Percentiles rank a stretch among this genome's conserved stretches.
phyloP scores from a whole-genome alignment of 2,888 invertebrate genomes.

The Galerucella nymphaeae region DNA sequence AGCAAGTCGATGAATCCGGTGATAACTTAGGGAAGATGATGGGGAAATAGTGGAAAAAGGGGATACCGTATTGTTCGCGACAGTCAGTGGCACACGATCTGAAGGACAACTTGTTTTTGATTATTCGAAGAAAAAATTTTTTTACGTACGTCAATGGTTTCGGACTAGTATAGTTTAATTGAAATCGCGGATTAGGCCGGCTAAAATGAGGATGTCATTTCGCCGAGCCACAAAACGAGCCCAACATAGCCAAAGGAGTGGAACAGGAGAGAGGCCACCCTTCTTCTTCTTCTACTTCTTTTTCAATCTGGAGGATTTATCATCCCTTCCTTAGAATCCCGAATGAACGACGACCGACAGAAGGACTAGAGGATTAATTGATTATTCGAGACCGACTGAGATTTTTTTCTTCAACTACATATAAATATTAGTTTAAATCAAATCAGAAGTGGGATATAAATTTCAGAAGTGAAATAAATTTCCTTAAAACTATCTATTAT shows the following conservation, averaged over 20 bases:
- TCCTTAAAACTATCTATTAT: neutral
- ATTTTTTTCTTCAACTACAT: neutral
- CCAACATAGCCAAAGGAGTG: slow-evolving; percentile 30
- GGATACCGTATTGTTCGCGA: slow-evolving; percentile 52
- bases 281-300: slow-evolving; percentile 45
- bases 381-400: slow-evolving; percentile 12
- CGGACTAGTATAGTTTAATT: slow-evolving; percentile 59
- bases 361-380: slow-evolving; percentile 29
- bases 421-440: too few species aligned
- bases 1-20: slow-evolving; percentile 39
- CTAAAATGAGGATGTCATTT: slow-evolving; percentile 65
- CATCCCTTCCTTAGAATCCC: slow-evolving; percentile 18
- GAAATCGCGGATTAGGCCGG: slow-evolving; percentile 64
- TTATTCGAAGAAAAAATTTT: neutral
- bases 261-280: slow-evolving; percentile 58
- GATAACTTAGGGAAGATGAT: slow-evolving; percentile 41
- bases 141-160: slow-evolving; percentile 8
- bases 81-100: neutral
- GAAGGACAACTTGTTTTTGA: too few species aligned
- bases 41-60: slow-evolving; percentile 29
- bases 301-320: slow-evolving; percentile 34
- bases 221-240: slow-evolving; percentile 59
- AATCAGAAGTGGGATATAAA: neutral
- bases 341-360: slow-evolving; percentile 16
- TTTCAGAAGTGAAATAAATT: neutral